A percentile compares a stretch with the other conserved stretches of the same genome.
Evolutionary conservation across 1,140 invertebrate genomes (phyloP).

Genomic region (Lepidurus apus): DNA sequence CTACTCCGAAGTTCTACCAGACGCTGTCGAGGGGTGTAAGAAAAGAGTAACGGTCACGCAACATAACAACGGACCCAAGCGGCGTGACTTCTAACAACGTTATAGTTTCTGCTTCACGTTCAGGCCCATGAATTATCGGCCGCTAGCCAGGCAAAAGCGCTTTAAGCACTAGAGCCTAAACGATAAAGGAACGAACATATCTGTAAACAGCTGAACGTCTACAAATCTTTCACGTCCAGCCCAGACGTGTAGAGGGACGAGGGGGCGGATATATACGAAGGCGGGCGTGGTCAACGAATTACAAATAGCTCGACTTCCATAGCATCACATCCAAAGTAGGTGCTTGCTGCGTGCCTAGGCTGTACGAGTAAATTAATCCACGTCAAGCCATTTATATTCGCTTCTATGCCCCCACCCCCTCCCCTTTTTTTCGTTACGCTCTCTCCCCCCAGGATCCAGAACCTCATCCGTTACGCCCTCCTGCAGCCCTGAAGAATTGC

Average conservation of each 20-base stretch:
- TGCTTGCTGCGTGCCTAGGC: neutral
- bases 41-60: no score
- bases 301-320: neutral
- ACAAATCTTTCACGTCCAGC: neutral
- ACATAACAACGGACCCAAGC: no score
- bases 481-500: slow-evolving; percentile 2
- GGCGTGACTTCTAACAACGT: no score
- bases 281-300: neutral
- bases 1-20: no score
- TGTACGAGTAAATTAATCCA: neutral
- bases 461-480: neutral
- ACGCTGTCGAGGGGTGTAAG: no score
- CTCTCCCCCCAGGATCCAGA: neutral
- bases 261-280: neutral
- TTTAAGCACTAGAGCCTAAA: no score
- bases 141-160: no score
- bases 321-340: neutral
- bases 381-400: slow-evolving; percentile 10
- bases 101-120: no score
- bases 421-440: neutral
- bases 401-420: neutral
- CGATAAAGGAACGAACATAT: no score
- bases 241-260: neutral
- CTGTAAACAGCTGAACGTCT: neutral
- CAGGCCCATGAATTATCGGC: no score